These are phyloP conservation scores for Phengaris alcon DNA, from an alignment of 2,888 invertebrate genomes.

Conservation along the genomic window DNA sequence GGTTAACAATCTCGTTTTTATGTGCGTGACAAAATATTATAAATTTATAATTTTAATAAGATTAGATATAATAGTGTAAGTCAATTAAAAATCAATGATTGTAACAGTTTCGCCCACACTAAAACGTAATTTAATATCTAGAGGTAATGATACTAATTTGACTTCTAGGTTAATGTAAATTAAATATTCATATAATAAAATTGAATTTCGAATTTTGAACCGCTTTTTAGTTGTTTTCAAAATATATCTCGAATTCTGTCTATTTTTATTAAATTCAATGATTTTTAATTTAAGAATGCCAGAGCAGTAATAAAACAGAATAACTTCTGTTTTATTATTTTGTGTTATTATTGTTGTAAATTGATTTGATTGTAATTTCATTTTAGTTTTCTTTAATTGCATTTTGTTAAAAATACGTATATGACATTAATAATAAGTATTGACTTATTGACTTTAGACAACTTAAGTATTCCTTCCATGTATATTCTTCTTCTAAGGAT, in stretches of 20 bases:
- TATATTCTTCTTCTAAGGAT: no score
- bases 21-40: conserved; percentile 16
- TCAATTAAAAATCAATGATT: conserved; percentile 22
- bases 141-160: conserved; percentile 9
- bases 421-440: no score
- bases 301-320: no score
- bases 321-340: no score
- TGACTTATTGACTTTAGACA: no score
- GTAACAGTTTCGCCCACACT: conserved; percentile 11
- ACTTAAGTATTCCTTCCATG: no score
- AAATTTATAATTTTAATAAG: conserved; percentile 25
- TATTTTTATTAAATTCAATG: not conserved
- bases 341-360: no score
- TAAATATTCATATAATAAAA: not conserved
- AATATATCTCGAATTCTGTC: not conserved
- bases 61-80: conserved; percentile 23
- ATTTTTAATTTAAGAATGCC: not conserved
- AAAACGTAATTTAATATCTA: conserved; percentile 18
- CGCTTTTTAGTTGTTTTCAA: not conserved
- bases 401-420: no score
- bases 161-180: conserved; percentile 1
- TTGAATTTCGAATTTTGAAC: not conserved
- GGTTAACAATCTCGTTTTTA: not conserved
- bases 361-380: no score
- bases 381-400: no score